Conservation (phyloP, 1,140 invertebrate species). For the Cotesia glomerata region DNA sequence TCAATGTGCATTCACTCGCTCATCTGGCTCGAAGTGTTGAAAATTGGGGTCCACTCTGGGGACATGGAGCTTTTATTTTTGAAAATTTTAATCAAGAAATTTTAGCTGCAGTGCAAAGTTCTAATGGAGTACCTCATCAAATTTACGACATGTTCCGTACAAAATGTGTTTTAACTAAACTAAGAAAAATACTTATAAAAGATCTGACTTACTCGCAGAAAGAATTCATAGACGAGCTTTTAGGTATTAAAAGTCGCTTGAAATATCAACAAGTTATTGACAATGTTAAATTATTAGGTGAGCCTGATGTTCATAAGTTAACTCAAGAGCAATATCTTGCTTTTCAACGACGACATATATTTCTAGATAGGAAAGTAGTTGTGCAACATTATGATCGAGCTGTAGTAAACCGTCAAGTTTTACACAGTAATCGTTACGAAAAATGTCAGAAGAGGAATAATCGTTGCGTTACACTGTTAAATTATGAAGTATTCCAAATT, state of each 20-base stretch:
- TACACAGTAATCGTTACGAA: conserved; percentile 1
- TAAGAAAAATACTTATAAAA: not conserved
- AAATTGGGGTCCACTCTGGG: not conserved
- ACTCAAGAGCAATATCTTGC: not conserved
- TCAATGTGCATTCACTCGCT: not conserved
- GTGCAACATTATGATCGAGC: not conserved
- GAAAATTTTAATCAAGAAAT: conserved; percentile 5
- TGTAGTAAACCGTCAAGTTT: not conserved
- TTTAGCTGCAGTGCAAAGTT: not conserved
- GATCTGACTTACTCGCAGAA: not conserved
- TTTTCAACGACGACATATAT: not conserved
- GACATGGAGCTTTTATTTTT: not conserved
- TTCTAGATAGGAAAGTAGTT: not conserved
- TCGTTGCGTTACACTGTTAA: not conserved
- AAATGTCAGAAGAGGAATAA: conserved; percentile 2
- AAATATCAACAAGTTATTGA: not conserved
- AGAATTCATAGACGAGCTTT: not conserved
- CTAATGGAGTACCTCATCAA: not conserved
- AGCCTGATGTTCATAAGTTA: not conserved
- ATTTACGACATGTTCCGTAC: conserved; percentile 5
- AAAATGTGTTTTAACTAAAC: not conserved
- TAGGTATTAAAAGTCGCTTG: not conserved
- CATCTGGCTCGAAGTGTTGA: not conserved
- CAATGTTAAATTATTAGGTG: not conserved
- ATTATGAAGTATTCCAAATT: conserved; percentile 7